Evolutionary conservation across 1,140 invertebrate genomes (phyloP), one percentile per base, ranked within the genome.

Genomic region (Glossosoma conforme): DNA sequence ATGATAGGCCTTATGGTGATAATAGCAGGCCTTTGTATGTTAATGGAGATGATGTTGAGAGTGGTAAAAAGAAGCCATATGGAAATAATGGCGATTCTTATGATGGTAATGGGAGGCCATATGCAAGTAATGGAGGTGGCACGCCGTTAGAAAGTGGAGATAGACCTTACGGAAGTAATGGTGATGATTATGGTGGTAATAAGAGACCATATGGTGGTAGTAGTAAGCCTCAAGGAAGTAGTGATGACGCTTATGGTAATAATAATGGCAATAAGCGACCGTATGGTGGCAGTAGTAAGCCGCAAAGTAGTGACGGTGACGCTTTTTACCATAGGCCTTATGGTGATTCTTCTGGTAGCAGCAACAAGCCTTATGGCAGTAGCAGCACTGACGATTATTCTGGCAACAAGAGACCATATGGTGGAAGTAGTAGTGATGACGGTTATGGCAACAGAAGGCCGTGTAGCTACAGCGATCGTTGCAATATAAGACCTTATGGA

Each of bases 121-220:
- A 40, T 33, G 3, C n/a, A 5, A 17, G 19, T n/a, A 17, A 40
- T 17, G 19, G 15, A 40, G 2, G 2, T 6, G 11, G 20, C 11
- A 11, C 17, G 6, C 21, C 33, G 14, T 15, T 18, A 2, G 5
- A 9, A 14, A 11, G 11, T 17, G 2, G 32, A 17, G 22, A 43
- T 10, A 25, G 22, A 24, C 41, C 43, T 3, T 44, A 44, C 32
- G 43, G 25, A 15, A 15, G 43, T 17, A 11, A 15, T n/a, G 28
- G 43, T 14, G 17, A 22, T 3, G 11, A n/a, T 3, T 14, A 25
- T 18, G 10, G 32, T 44, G 13, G 17, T 17, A 25, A 44, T 44
- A 52, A 52, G 17, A 52, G 35, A 44, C 43, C 50, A n/a, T n/a
- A 36, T 44, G n/a, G 24, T 17, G 41, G 41, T 11, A 33, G n/a